phyloP scores from a whole-genome alignment of 2,113 vertebrate genomes.

The Gymnocephalus cernua region DNA sequence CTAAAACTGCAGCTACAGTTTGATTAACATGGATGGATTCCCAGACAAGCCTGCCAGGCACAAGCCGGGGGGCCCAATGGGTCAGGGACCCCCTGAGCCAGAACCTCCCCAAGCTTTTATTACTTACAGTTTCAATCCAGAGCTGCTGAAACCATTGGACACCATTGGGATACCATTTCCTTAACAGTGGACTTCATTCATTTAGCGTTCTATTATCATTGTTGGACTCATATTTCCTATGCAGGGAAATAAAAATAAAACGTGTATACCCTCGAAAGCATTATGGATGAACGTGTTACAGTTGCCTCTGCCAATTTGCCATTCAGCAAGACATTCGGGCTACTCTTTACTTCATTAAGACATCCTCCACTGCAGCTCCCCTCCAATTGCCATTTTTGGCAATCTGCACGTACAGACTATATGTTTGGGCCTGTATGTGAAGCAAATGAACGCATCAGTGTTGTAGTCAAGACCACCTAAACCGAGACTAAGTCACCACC shows the following conservation, averaged over 20 bases:
- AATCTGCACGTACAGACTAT: background rate
- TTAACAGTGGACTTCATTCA: background rate
- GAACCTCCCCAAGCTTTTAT: background rate
- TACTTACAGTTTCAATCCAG: background rate
- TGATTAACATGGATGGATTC: conserved; percentile 24
- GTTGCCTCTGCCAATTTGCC: too few relatives aligned
- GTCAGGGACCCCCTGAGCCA: background rate
- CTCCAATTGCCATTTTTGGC: conserved; percentile 5
- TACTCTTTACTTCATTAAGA: background rate
- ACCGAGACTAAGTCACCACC: too few relatives aligned
- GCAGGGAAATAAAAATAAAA: background rate
- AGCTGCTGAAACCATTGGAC: background rate
- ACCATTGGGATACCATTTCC: background rate
- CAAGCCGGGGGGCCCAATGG: background rate
- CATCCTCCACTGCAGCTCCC: background rate
- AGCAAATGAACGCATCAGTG: background rate
- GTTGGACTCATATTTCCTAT: background rate
- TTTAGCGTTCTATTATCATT: accelerated
- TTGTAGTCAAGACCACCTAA: too few relatives aligned
- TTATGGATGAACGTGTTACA: too few relatives aligned
- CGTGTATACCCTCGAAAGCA: background rate
- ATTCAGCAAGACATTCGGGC: background rate
- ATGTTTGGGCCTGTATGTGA: conserved; percentile 14
- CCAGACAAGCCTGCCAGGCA: conserved; percentile 8
- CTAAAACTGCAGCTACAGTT: conserved; percentile 27